Conservation (phyloP, 2,888 invertebrate species). For the Ariolimax columbianus region DNA sequence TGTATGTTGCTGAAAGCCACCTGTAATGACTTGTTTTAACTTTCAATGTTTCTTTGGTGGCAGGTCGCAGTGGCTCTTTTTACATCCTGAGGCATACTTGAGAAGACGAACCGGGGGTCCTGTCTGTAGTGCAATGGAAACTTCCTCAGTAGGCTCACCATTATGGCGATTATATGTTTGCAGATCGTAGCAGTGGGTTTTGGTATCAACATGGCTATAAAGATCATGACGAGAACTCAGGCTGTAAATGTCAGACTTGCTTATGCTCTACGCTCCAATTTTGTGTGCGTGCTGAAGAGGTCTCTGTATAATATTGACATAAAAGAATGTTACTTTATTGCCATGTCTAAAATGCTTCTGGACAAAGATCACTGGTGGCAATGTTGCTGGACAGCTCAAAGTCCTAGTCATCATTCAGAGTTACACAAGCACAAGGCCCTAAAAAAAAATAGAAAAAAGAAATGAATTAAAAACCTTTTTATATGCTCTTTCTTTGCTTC, state of each 20-base stretch:
- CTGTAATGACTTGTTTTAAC: too few species aligned
- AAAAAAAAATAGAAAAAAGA: background rate
- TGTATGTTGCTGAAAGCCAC: too few species aligned
- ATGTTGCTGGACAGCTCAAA: background rate
- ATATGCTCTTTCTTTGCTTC: too few species aligned
- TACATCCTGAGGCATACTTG: too few species aligned
- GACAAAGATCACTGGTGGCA: background rate
- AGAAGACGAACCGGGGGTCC: too few species aligned
- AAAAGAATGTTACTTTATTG: background rate
- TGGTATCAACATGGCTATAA: background rate
- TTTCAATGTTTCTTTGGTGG: too few species aligned
- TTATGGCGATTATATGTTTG: too few species aligned
- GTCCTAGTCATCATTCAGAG: slow-evolving; percentile 15
- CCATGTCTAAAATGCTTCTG: background rate
- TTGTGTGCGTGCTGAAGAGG: too few species aligned
- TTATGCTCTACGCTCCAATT: background rate
- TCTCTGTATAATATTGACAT: background rate
- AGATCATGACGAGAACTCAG: background rate
- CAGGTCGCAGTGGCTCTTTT: too few species aligned
- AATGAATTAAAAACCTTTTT: background rate
- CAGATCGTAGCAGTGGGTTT: background rate
- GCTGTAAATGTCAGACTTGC: background rate
- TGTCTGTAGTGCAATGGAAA: too few species aligned
- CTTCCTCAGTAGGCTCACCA: too few species aligned
- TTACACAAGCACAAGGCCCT: slow-evolving; percentile 16